Evolutionary conservation across 2,113 vertebrate genomes (phyloP).

Genomic region (Aphyosemion australe): DNA sequence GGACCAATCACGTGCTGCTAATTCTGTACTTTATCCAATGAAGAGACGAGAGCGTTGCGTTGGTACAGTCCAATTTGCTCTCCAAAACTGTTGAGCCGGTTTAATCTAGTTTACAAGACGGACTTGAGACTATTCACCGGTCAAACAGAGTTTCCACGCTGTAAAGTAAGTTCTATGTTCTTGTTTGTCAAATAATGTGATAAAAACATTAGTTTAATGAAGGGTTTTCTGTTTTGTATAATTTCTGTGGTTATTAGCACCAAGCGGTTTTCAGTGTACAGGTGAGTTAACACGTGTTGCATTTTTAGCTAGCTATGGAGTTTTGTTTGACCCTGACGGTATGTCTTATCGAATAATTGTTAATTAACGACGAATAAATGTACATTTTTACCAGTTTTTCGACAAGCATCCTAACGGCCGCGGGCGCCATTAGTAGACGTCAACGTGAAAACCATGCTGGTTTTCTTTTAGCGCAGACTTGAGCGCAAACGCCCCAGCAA

Average conservation of each 20-base stretch:
- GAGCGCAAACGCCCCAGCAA: too few relatives aligned
- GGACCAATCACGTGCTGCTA: slow-evolving; percentile 30
- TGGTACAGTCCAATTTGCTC: too few relatives aligned
- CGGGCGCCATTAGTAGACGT: too few relatives aligned
- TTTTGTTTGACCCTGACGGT: background rate
- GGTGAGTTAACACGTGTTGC: background rate
- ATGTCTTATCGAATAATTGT: too few relatives aligned
- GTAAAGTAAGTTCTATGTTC: background rate
- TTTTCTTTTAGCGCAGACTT: too few relatives aligned
- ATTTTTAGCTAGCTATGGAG: background rate
- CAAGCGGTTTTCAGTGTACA: background rate
- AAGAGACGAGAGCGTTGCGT: too few relatives aligned
- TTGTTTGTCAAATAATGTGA: background rate
- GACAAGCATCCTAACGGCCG: too few relatives aligned
- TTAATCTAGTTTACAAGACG: background rate
- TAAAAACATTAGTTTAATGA: background rate
- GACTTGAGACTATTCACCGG: too few relatives aligned
- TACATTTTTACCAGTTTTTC: too few relatives aligned
- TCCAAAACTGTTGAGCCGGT: too few relatives aligned
- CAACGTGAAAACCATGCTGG: too few relatives aligned
- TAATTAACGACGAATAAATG: too few relatives aligned
- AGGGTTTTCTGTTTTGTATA: background rate
- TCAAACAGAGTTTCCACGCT: background rate
- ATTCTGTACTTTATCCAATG: slow-evolving; percentile 26
- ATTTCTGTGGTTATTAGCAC: background rate